phyloP scores from a whole-genome alignment of 2,888 invertebrate species.

The Drosophila nr. medialis region DNA sequence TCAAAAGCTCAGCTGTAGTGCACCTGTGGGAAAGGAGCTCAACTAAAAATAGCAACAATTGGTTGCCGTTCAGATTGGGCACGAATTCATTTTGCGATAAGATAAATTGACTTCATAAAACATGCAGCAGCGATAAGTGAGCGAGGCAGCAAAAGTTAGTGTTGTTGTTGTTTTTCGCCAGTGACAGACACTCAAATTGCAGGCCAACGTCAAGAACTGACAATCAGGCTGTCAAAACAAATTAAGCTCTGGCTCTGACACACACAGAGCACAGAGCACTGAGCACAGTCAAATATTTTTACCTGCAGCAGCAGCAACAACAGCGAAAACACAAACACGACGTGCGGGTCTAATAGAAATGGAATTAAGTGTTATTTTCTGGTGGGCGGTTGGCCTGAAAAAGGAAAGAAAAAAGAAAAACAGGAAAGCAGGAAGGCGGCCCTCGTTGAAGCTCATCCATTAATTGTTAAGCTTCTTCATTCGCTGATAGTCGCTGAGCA shows the following conservation, averaged over 20 bases:
- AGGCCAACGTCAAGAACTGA: conserved; percentile 52
- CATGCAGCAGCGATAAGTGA: conserved; percentile 42
- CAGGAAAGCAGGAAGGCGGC: conserved; percentile 46
- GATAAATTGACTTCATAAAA: conserved; percentile 63
- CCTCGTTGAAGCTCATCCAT: conserved; percentile 52
- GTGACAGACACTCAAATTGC: conserved; percentile 38
- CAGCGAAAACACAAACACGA: conserved; percentile 38
- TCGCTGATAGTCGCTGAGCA: conserved; percentile 43
- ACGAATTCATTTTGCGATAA: conserved; percentile 57
- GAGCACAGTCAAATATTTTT: conserved; percentile 37
- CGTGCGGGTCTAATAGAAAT: conserved; percentile 42
- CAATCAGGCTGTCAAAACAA: conserved; percentile 74
- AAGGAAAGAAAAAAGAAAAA: neutral
- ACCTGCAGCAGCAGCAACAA: conserved; percentile 30
- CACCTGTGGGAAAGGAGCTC: conserved; percentile 14
- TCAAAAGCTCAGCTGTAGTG: conserved; percentile 13
- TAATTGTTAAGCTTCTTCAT: conserved; percentile 58
- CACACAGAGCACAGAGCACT: conserved; percentile 7
- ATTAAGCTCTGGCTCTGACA: conserved; percentile 45
- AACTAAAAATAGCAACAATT: conserved; percentile 64
- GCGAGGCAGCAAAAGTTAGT: neutral
- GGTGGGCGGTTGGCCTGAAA: conserved; percentile 4
- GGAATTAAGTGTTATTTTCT: conserved; percentile 40
- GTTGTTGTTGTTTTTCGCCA: conserved; percentile 11
- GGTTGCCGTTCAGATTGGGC: conserved; percentile 54